Base-by-base conservation (phyloP, 2,888 invertebrate species). In the Patella depressa region DNA sequence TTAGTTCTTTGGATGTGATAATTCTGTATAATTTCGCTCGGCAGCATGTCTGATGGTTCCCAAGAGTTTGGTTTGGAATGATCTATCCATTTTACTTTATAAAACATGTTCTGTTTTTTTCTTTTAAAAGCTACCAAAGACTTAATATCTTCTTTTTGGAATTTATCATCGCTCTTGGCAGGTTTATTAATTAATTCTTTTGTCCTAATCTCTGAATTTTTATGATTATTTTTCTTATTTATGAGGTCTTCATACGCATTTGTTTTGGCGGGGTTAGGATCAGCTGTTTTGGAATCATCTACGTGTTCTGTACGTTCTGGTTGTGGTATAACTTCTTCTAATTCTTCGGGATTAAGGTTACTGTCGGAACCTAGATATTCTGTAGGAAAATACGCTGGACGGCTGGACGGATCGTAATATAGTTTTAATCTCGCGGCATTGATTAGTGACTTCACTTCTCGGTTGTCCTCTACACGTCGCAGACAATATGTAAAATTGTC, bases 361-460 rank as follows among this genome's bases (percentile, higher is more conserved):
- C 0, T 45, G 7, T 45, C 45, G 9, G 45, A 9, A 45, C 45
- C 45, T 45, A 45, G 9, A 45, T 45, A 45, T 45, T 45, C 45
- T 45, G 45, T 45, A 24, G 19, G 65, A 65, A 2, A 24, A 65
- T 65, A 24, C 12, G 24, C 24, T 65, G 65, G 65, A 0, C 65
- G 19, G 24, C 12, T 65, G 19, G 19, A 11, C 0, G 65, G 65
- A 65, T 65, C 24, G 24, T 65, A 12, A 54, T 77, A 77, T 2
- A 17, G 2, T 74, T 73, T 80, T 9, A 80, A 72, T 3, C 77
- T 29, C n/a, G 72, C 17, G 15, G 79, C 80, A 80, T 80, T 78
- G 45, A 80, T 71, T 59, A 80, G 24, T 5, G 72, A 72, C n/a
- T 77, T 77, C 5, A 65, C 19, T 11, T 11, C 12, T 15, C 17